Evolutionary conservation across 2,797 vertebrate species (phyloP), one percentile per base, ranked within the genome.

Genomic region (Anguilla marmorata): DNA sequence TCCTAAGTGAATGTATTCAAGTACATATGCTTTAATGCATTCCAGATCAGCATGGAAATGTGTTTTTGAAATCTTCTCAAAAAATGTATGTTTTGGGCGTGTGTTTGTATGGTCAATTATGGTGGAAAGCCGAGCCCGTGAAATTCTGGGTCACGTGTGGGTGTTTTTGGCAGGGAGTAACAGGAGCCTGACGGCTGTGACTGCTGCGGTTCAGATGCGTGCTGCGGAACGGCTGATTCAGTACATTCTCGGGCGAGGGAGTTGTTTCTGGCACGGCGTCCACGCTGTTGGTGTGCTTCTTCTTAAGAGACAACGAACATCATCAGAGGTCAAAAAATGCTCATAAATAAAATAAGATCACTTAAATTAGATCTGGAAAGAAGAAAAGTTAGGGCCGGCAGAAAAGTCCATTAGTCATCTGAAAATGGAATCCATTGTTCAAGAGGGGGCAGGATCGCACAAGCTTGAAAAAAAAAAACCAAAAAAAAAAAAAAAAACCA

Each of bases 401-500:
- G 30, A 87, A 88, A 88, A 95, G 92, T 95, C 94, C 95, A 96
- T 96, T 96, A 95, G 94, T 91, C 94, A 95, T 95, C 95, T 96
- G 95, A 96, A 96, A 95, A 95, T 95, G 90, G 91, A 96, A 91
- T 87, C 90, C 84, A 91, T 86, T 88, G 89, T 93, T 93, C 91
- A 41, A 88, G 16, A 91, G 90, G 90, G 90, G 90, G 79, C 8
- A 74, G 11, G 85, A 87, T 50, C 27, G 60, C 14, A 52, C 79
- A 30, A 84, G 91, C 84, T 88, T 74, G 87, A 92, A 89, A 92
- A 92, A 93, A 93, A n/a, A 27, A 5, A 27, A 3, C 41, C 41
- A 41, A 92, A 89, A 92, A 92, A 94, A 93, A n/a, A 27, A 3
- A 7, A n/a, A 63, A 19, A 21, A 6, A 63, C 92, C 93, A 89